These are phyloP conservation scores for Epsilonema sp. DNA, from an alignment of 2,888 invertebrate species.

Conservation along the genomic window DNA sequence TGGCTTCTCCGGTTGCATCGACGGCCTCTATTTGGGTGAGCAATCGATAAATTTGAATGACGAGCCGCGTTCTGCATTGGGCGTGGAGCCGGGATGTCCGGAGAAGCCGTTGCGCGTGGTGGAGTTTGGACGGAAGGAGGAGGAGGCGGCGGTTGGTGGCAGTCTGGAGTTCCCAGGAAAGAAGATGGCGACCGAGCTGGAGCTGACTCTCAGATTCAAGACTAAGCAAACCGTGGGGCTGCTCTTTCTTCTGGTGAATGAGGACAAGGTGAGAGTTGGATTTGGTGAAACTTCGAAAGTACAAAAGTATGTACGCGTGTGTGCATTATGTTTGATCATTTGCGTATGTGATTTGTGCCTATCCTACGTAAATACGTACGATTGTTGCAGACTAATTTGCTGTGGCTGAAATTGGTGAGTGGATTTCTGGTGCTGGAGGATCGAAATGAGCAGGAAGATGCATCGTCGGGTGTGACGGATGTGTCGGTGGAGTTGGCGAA, in stretches of 20 bases:
- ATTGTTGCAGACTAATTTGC: background rate
- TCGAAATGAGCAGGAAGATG: background rate
- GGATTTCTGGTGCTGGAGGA: background rate
- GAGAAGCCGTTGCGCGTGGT: background rate
- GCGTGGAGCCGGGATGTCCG: background rate
- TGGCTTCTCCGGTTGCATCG: background rate
- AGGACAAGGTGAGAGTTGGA: conserved; percentile 30
- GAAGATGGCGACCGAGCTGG: conserved; percentile 39
- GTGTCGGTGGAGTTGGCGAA: background rate
- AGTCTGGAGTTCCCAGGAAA: conserved; percentile 41
- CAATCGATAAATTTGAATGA: background rate
- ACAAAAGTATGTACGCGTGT: too few species aligned
- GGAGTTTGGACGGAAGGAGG: too few species aligned
- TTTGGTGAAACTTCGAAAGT: background rate
- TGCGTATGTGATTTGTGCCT: too few species aligned
- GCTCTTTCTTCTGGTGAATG: conserved; percentile 56
- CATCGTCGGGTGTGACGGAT: background rate
- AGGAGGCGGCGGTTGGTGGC: conserved; percentile 41
- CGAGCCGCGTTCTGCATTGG: background rate
- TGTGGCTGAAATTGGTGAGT: background rate
- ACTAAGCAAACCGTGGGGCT: conserved; percentile 55
- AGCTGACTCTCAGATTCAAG: conserved; percentile 68
- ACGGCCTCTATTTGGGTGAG: background rate
- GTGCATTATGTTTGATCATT: too few species aligned
- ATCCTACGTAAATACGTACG: too few species aligned